Evolutionary conservation across 2,888 invertebrate species (phyloP).

Genomic region (Platycheirus rosarum): DNA sequence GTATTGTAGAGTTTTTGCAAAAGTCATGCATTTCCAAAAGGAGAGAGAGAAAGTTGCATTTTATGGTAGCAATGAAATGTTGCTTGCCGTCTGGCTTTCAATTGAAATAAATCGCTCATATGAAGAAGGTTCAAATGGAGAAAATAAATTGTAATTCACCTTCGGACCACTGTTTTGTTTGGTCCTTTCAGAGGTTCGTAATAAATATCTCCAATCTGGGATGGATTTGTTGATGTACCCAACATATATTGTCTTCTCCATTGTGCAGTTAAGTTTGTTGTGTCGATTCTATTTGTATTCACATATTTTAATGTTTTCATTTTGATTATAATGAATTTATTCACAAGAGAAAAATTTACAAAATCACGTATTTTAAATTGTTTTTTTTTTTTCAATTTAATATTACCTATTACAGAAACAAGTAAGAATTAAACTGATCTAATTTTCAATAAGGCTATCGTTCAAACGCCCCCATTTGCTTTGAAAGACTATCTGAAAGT

Average conservation of each 20-base stretch:
- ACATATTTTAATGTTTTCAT: constrained; percentile 76
- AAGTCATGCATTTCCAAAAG: no score
- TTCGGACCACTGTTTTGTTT: constrained; percentile 77
- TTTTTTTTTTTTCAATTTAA: no score
- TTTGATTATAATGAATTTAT: background rate
- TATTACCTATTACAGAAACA: background rate
- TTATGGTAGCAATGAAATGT: no score
- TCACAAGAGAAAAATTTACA: no score
- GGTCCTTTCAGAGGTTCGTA: constrained; percentile 81
- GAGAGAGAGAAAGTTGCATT: no score
- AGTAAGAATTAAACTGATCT: constrained; percentile 60
- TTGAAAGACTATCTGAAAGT: background rate
- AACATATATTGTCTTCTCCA: constrained; percentile 80
- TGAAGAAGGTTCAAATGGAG: no score
- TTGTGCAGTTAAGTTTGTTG: constrained; percentile 76
- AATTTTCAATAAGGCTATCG: background rate
- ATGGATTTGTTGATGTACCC: constrained; percentile 79
- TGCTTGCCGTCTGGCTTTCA: no score
- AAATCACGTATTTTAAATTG: no score
- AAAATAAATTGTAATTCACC: constrained; percentile 74
- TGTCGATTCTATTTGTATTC: constrained; percentile 76
- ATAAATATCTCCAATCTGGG: constrained; percentile 79
- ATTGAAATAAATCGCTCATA: no score
- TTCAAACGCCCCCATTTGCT: background rate
- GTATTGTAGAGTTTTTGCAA: no score